A percentile compares a stretch with the other conserved stretches of the same genome.
Evolutionary conservation across 1,140 invertebrate species (phyloP).

Genomic region (Pinna nobilis): DNA sequence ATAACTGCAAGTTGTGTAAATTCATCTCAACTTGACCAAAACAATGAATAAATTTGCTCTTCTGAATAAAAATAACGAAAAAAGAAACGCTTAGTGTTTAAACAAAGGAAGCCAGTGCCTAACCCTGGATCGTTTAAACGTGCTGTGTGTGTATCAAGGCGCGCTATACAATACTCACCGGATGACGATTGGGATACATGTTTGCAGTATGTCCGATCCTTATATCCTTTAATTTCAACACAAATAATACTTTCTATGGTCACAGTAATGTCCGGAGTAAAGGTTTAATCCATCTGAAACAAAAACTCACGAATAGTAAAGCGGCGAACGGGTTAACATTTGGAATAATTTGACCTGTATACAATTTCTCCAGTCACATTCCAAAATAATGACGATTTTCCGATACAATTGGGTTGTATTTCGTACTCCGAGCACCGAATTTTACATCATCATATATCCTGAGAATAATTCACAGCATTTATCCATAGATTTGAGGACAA

Average conservation of each 20-base stretch:
- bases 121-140: constrained; percentile 1
- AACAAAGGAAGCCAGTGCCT: constrained; percentile 7
- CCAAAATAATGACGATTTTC: constrained; percentile 3
- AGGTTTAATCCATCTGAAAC: background rate
- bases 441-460: too few relatives aligned
- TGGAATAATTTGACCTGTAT: background rate
- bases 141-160: background rate
- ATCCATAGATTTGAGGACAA: constrained; percentile 6
- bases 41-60: constrained; percentile 35
- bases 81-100: too few relatives aligned
- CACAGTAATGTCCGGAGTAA: background rate
- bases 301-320: background rate
- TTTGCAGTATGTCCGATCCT: constrained; percentile 24
- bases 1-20: too few relatives aligned
- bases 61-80: constrained; percentile 6
- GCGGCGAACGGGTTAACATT: background rate
- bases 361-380: constrained; percentile 8
- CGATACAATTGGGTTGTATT: too few relatives aligned
- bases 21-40: too few relatives aligned
- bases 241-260: background rate
- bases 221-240: background rate
- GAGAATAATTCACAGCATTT: background rate
- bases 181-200: constrained; percentile 74
- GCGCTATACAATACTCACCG: constrained; percentile 66
- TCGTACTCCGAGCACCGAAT: too few relatives aligned